Base-by-base conservation (phyloP, 2,888 invertebrate species). In the Spodoptera littoralis region DNA sequence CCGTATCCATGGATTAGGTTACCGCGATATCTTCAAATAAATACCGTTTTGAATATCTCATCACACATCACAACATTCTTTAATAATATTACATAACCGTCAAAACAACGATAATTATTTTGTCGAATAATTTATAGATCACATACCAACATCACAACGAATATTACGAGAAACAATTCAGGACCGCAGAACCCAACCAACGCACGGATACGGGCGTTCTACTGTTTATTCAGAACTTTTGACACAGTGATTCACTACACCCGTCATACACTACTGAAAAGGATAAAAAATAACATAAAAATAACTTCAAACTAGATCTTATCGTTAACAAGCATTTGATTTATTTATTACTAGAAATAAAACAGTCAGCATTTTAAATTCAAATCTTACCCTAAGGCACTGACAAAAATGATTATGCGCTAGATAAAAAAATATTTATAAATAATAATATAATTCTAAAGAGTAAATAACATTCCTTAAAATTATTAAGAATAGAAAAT, bases 361-460 rank as follows among this genome's bases (percentile, higher is more conserved):
- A 87, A 86, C 83, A 86, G 87, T 90, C 88, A 86, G 88, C 74
- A 74, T 82, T 84, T 88, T 84, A 82, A 86, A 88, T 88, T 84
- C 83, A 87, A 90, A 90, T 85, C 88, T 90, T 90, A 93, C 86
- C 88, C 91, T 91, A 93, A 93, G 92, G 92, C 93, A 93, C 92
- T 93, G 92, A 90, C 87, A 91, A 83, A 91, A 93, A 92, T 84
- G 85, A 90, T 92, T 89, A 92, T 87, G 88, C 86, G 84, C 89
- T 90, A 91, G 83, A 83, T 90, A 89, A 84, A 87, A 88, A 85
- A 81, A 81, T 84, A 86, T 85, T 83, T 84, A 88, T 87, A 90
- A 89, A 90, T 90, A 89, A 90, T 87, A 87, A 69, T 79, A 79
- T 87, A 88, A 84, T 84, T 88, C 86, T 90, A 90, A 89, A 90